Base-by-base conservation (phyloP, 2,888 invertebrate species). In the Agriopis aurantiaria region DNA sequence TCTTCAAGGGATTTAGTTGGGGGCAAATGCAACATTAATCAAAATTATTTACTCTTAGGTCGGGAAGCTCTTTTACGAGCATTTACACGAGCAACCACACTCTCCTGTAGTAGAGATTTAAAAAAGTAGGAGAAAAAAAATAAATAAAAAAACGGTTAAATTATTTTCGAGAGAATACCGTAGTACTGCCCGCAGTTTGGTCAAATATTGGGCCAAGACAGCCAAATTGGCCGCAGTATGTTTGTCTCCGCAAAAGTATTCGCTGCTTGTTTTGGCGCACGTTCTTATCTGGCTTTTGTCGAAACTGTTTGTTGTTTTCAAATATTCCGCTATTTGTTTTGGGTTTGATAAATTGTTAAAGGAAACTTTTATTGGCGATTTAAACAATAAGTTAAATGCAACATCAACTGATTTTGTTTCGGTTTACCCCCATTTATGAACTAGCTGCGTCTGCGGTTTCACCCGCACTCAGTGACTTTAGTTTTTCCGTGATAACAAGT, bases 181-280 rank as follows among this genome's bases (percentile, higher is more conserved):
- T 45, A 65, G 73, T 74, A 74, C 62, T 40, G 49, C 65, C 62
- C 49, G 55, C 33, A 12, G 17, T 63, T 70, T 63, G 71, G 63
- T 60, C 69, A 68, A 65, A 71, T 58, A 66, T 69, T 69, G 65
- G 69, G 61, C 72, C 60, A 69, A 71, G 60, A 58, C 48, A 46
- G 55, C 66, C 63, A 72, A 70, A 66, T 66, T 66, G 69, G 69
- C 58, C 58, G 43, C 65, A 65, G 57, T 58, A 57, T 65, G 69
- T 70, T 66, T 61, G 69, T 69, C 65, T 56, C 59, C 17, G 53
- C 58, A 52, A 48, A 57, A 70, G 52, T 58, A 53, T 58, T 65
- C 56, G 40, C 14, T 46, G 69, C 49, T 65, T 65, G 62, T 66
- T 70, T 70, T 70, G 69, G 69, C 62, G 57, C 40, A 62, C 57